Conservation (phyloP, 2,797 vertebrate genomes). For the Cetoscarus ocellatus region DNA sequence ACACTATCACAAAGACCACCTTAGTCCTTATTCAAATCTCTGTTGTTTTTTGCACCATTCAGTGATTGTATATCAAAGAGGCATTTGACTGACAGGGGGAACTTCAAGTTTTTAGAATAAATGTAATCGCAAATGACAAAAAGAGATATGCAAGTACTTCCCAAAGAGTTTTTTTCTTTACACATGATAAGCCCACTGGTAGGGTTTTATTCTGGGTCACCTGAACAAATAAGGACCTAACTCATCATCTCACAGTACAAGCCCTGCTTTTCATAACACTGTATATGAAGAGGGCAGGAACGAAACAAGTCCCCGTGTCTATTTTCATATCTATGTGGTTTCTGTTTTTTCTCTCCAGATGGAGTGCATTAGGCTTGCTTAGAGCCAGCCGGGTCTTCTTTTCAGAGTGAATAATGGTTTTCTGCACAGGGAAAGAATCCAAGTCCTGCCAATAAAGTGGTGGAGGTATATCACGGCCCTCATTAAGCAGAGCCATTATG, state of each 20-base stretch:
- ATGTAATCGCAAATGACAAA: too few relatives aligned
- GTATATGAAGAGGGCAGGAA: conserved; percentile 1
- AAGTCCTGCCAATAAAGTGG: conserved; percentile 73
- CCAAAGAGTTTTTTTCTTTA: not conserved
- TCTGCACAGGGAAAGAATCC: conserved; percentile 60
- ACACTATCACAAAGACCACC: too few relatives aligned
- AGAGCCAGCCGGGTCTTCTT: conserved; percentile 50
- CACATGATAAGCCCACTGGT: not conserved
- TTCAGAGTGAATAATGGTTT: conserved; percentile 71
- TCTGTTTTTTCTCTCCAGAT: conserved; percentile 25
- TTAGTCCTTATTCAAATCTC: too few relatives aligned
- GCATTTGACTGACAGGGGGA: too few relatives aligned
- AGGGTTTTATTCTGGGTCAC: conserved; percentile 12
- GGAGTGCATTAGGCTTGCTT: conserved; percentile 53
- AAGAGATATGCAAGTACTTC: too few relatives aligned
- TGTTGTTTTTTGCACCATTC: too few relatives aligned
- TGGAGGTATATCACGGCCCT: conserved; percentile 77
- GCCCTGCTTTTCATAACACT: not conserved
- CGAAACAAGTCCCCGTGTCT: conserved; percentile 39
- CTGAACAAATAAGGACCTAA: not conserved
- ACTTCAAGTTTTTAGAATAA: too few relatives aligned
- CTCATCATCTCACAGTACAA: conserved; percentile 13
- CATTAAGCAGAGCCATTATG: conserved; percentile 78
- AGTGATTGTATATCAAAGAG: too few relatives aligned
- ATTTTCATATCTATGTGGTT: conserved; percentile 36